Conservation (phyloP, 2,113 vertebrate species). For the Leiothrix lutea region DNA sequence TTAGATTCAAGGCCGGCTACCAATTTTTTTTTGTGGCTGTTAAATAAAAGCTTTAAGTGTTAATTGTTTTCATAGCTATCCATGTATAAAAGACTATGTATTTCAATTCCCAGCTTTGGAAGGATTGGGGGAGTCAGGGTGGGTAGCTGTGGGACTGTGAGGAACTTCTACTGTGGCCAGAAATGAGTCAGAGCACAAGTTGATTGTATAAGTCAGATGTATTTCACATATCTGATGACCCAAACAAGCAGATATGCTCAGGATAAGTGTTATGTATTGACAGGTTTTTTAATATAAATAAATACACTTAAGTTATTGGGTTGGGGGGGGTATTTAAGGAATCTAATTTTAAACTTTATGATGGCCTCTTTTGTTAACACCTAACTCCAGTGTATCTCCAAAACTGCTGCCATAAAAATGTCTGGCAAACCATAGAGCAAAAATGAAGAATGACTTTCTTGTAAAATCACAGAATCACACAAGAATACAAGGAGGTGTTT, state of each 20-base stretch:
- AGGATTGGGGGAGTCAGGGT: not conserved
- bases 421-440: not conserved
- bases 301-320: not conserved
- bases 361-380: not conserved
- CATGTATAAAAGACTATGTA: accelerated
- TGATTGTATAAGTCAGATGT: not conserved
- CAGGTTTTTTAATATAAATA: not conserved
- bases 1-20: not conserved
- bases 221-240: not conserved
- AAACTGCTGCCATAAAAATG: not conserved
- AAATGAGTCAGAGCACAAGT: not conserved
- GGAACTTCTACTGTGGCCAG: not conserved
- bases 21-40: not conserved
- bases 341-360: not conserved
- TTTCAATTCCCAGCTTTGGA: not conserved
- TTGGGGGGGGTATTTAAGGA: not conserved
- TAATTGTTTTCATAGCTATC: not conserved
- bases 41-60: not conserved
- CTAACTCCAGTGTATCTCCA: not conserved
- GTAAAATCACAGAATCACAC: not conserved
- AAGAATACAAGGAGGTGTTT: not conserved
- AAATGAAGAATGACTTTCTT: not conserved
- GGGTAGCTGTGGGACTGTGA: not conserved
- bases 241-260: not conserved
- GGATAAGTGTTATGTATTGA: not conserved